These are phyloP conservation scores for Tapirus indicus DNA, from an alignment of 2,797 vertebrate genomes.

Conservation along the genomic window DNA sequence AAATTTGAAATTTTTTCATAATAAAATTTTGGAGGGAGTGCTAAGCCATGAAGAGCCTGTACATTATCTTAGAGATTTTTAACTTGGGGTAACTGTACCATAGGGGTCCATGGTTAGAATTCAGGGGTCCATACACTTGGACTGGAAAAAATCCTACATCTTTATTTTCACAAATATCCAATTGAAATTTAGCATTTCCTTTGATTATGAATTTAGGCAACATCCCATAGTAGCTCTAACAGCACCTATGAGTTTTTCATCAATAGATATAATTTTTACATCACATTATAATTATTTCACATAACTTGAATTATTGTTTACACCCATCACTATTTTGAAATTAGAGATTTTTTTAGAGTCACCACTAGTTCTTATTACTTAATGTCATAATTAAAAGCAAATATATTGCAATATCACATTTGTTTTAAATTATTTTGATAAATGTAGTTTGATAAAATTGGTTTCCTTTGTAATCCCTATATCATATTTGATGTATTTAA, in stretches of 20 bases:
- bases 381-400: background rate
- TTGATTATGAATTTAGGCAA: background rate
- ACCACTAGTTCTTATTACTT: background rate
- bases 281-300: background rate
- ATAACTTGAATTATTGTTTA: conserved; percentile 18
- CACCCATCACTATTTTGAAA: background rate
- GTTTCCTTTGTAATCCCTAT: background rate
- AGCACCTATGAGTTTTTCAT: background rate
- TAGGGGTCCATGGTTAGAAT: background rate
- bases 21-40: background rate
- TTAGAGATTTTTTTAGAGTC: background rate
- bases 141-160: background rate
- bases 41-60: background rate
- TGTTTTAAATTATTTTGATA: conserved; percentile 8
- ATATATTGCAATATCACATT: background rate
- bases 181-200: background rate
- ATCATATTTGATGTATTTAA: background rate
- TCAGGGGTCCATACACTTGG: background rate
- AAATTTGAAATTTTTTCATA: conserved; percentile 10
- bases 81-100: background rate
- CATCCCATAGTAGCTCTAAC: background rate
- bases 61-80: background rate
- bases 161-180: conserved; percentile 31
- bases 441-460: background rate
- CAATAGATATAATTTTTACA: background rate